Percentiles rank a stretch among this genome's conserved stretches.
Conservation (phyloP, 2,888 invertebrate genomes). For the Coremacera marginata region DNA sequence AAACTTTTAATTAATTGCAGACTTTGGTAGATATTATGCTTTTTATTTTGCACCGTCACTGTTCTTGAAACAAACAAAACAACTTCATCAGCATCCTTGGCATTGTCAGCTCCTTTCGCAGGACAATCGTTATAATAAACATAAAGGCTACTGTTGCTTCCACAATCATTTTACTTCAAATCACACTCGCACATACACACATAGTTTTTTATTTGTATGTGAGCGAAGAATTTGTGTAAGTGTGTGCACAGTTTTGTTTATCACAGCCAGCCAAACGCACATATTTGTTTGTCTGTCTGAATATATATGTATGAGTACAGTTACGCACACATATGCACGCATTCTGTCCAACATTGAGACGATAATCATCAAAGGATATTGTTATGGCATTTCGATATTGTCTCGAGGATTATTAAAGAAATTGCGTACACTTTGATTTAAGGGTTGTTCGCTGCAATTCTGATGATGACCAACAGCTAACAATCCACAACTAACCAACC, state of each 20-base stretch:
- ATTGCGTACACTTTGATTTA: conserved; percentile 67
- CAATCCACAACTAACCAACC: background rate
- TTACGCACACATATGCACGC: conserved; percentile 23
- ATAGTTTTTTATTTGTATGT: background rate
- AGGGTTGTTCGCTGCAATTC: conserved; percentile 57
- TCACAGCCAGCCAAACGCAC: background rate
- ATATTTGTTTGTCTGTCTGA: no score
- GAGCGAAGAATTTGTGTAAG: background rate
- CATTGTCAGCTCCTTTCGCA: conserved; percentile 52
- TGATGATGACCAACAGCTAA: background rate
- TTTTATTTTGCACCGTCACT: background rate
- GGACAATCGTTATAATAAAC: conserved; percentile 60
- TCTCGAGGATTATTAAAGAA: conserved; percentile 68
- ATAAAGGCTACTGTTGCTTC: conserved; percentile 61
- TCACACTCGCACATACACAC: background rate
- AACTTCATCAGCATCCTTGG: conserved; percentile 26
- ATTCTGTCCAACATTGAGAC: conserved; percentile 52
- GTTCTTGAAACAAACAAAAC: background rate
- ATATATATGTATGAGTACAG: background rate
- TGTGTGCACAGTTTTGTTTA: background rate
- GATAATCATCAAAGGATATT: conserved; percentile 68
- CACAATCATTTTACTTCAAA: conserved; percentile 33
- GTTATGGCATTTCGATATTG: conserved; percentile 68
- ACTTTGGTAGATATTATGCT: no score
- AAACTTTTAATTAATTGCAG: no score